Percentiles rank a stretch among this genome's conserved stretches.
Conservation (phyloP, 2,113 vertebrate species). For the Pteruthius melanotis region DNA sequence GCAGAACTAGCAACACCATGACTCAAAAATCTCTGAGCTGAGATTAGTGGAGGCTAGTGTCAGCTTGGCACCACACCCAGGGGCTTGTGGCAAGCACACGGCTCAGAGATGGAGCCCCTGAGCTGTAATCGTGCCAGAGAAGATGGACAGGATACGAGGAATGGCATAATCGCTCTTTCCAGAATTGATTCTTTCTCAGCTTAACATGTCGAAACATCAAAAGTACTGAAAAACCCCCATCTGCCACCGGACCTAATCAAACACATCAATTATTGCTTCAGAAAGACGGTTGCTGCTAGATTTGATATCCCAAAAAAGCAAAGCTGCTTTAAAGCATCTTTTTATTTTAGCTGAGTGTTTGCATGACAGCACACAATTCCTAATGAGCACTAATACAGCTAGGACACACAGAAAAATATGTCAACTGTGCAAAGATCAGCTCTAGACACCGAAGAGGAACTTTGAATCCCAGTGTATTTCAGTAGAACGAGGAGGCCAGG, state of each 20-base stretch:
- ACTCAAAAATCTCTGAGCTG: slow-evolving; percentile 17
- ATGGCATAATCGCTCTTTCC: background rate
- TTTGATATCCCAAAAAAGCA: slow-evolving; percentile 31
- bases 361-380: slow-evolving; percentile 1
- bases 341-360: slow-evolving; percentile 38
- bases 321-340: slow-evolving; percentile 18
- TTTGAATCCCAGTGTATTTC: background rate
- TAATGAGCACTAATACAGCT: background rate
- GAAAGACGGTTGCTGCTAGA: slow-evolving; percentile 16
- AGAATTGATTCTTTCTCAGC: background rate
- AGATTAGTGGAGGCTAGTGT: slow-evolving; percentile 1
- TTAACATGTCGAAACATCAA: slow-evolving; percentile 1
- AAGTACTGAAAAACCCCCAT: background rate
- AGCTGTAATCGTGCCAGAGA: background rate
- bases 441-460: background rate
- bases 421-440: background rate
- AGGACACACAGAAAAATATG: slow-evolving; percentile 11
- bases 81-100: background rate
- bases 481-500: background rate
- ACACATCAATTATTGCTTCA: slow-evolving; percentile 17
- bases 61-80: background rate
- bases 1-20: background rate
- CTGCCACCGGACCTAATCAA: slow-evolving; percentile 46
- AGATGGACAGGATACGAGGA: background rate
- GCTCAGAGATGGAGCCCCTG: background rate